Evolutionary conservation across 2,113 vertebrate species (phyloP).

Genomic region (Urocynchramus pylzowi): DNA sequence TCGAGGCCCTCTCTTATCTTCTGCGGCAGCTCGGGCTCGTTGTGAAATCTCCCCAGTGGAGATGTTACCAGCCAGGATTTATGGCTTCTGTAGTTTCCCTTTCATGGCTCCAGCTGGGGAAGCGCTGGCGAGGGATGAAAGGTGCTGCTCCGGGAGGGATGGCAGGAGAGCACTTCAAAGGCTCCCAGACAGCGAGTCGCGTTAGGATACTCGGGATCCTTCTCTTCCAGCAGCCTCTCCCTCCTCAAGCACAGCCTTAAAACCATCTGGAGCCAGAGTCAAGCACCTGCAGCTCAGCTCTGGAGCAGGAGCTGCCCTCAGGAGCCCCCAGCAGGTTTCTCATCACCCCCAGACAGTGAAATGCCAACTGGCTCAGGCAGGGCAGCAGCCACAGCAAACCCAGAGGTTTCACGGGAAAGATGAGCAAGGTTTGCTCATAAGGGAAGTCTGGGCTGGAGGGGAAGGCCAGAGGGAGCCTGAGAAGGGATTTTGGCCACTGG

Average conservation of each 20-base stretch:
- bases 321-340: neutral
- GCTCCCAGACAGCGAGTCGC: slow-evolving; percentile 17
- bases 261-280: neutral
- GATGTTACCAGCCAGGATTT: slow-evolving; percentile 44
- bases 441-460: neutral
- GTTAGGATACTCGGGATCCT: slow-evolving; percentile 28
- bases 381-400: neutral
- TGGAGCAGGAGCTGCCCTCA: neutral
- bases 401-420: neutral
- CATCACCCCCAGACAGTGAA: neutral
- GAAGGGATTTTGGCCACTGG: neutral
- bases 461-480: neutral
- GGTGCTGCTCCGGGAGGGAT: slow-evolving; percentile 62
- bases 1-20: slow-evolving; percentile 40
- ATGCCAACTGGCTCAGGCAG: neutral
- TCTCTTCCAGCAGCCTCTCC: slow-evolving; percentile 51
- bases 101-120: slow-evolving; percentile 69
- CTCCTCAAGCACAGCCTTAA: neutral
- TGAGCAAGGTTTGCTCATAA: neutral
- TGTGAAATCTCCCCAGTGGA: slow-evolving; percentile 50
- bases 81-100: slow-evolving; percentile 63
- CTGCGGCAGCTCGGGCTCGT: neutral
- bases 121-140: slow-evolving; percentile 76
- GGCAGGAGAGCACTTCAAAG: slow-evolving; percentile 76
- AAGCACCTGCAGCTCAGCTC: neutral